phyloP scores from a whole-genome alignment of 1,140 invertebrate species.

The Pygmarrhopalites habei region DNA sequence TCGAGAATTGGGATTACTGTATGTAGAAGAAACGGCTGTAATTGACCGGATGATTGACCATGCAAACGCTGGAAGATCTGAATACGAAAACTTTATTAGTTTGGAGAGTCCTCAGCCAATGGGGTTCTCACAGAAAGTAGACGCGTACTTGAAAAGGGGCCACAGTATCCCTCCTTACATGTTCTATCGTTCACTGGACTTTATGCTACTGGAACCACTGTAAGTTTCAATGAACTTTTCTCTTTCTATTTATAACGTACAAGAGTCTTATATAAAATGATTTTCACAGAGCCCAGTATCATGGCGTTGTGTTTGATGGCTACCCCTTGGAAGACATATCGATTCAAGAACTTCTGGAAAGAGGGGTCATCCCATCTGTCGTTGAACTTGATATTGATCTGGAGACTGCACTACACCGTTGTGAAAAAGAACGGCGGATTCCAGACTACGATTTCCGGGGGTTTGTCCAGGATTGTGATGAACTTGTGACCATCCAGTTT shows the following conservation, averaged over 20 bases:
- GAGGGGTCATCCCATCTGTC: conserved; percentile 23
- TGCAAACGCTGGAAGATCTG: neutral
- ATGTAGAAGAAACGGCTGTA: conserved; percentile 12
- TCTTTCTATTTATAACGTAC: no score
- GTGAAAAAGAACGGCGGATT: neutral
- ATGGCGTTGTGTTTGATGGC: conserved; percentile 31
- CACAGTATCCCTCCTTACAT: conserved; percentile 24
- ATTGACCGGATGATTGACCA: conserved; percentile 21
- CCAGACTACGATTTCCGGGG: neutral
- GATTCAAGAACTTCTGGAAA: conserved; percentile 24
- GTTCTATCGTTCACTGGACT: conserved; percentile 24
- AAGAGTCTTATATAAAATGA: no score
- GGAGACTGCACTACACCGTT: conserved; percentile 3
- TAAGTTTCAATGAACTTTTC: conserved; percentile 19
- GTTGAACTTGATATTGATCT: conserved; percentile 25
- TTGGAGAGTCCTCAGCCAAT: conserved; percentile 17
- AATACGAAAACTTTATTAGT: neutral
- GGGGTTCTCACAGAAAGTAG: conserved; percentile 22
- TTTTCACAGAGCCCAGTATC: conserved; percentile 26
- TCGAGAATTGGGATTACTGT: conserved; percentile 22
- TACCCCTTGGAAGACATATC: conserved; percentile 23
- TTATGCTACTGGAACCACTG: conserved; percentile 23
- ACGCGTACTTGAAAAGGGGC: conserved; percentile 24
- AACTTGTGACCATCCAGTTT: neutral
- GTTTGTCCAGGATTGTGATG: conserved; percentile 1